Base-by-base conservation (phyloP, 92 coral and sea anemone species). In the Epizoanthus ramosus region DNA sequence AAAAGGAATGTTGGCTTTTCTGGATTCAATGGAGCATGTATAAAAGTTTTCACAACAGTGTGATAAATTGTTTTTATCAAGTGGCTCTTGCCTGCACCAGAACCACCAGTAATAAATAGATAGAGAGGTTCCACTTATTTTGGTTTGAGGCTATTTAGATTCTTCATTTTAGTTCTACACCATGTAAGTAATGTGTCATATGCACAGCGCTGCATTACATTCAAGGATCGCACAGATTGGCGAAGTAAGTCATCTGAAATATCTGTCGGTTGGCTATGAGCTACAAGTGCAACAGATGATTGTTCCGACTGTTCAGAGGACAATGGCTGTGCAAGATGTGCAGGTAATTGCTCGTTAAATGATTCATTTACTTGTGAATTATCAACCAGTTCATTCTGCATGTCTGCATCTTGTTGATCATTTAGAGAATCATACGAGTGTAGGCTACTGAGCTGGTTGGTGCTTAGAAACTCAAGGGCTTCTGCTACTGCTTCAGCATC, bases 41-140 rank as follows among this genome's bases (percentile, higher is more conserved):
- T 79, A 70, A 80, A 86, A 75, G 83, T 87, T n/a, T 83, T 87
- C 5, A 52, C 54, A 16, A 68, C 87, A 70, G 80, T 82, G 54
- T 74, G 84, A 45, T 87, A 80, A 4, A 81, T 87, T 54, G 79
- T 59, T 2, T 28, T 28, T 28, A 28, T 28, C 31, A 28, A 28
- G 31, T 28, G 31, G 31, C 31, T 28, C 31, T 87, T 87, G 21
- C 86, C 90, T 23, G 90, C 87, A 14, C 91, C 87, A 14, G 79
- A 85, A 19, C 80, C 89, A 17, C 88, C 84, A 57, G 91, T 88
- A 14, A 88, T 33, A 79, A 88, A 87, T 65, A 87, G 86, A 76
- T 73, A 43, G n/a, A 87, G 73, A 57, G 89, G 81, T 23, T 85
- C 71, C 45, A 76, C 41, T 77, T 85, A 67, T 85, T 85, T 84